These are phyloP conservation scores for Corbicula japonica DNA, from an alignment of 2,888 invertebrate species.

Conservation along the genomic window DNA sequence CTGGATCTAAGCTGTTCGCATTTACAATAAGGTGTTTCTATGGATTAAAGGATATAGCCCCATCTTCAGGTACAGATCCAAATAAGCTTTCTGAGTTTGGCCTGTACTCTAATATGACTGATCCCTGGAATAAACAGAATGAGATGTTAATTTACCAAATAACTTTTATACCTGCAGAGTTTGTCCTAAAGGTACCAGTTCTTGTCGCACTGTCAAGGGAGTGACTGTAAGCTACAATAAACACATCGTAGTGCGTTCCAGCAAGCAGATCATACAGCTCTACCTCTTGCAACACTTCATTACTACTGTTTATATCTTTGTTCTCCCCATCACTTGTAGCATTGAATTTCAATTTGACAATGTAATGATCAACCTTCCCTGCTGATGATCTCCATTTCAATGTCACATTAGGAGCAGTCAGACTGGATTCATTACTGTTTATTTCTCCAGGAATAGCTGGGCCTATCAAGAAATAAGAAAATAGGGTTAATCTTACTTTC, in stretches of 20 bases:
- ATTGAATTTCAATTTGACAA: conserved; percentile 9
- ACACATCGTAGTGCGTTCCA: conserved; percentile 5
- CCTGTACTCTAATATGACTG: too few species aligned
- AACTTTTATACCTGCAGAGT: conserved; percentile 15
- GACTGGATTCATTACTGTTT: neutral
- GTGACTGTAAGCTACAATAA: conserved; percentile 9
- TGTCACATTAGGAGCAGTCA: conserved; percentile 9
- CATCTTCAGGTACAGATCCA: too few species aligned
- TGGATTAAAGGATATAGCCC: too few species aligned
- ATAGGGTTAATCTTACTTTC: neutral
- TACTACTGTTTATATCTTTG: too few species aligned
- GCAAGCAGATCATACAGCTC: neutral
- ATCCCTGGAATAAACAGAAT: too few species aligned
- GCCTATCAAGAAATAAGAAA: conserved; percentile 15
- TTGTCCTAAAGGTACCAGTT: neutral
- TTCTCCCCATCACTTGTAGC: neutral
- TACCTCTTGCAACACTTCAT: too few species aligned
- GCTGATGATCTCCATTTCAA: conserved; percentile 2
- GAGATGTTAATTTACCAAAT: too few species aligned
- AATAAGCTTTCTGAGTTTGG: too few species aligned
- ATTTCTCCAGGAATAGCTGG: conserved; percentile 4
- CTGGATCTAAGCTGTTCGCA: too few species aligned
- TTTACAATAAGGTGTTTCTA: too few species aligned
- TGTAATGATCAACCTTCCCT: conserved; percentile 16
- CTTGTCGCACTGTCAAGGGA: neutral